These are phyloP conservation scores for Cheirogaleus major DNA, from an alignment of 2,797 vertebrate species.

Conservation along the genomic window DNA sequence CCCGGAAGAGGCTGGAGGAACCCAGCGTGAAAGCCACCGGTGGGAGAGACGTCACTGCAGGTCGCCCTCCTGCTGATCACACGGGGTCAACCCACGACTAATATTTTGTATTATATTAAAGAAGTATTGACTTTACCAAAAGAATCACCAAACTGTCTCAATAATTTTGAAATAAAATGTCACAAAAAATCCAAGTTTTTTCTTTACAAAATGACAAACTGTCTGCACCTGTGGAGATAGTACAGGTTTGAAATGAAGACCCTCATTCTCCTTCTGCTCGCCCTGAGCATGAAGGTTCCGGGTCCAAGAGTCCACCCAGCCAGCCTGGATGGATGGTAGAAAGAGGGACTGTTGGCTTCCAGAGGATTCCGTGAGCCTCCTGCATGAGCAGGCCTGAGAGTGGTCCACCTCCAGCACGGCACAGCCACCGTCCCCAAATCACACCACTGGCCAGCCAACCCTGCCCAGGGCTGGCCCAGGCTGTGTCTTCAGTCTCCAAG, in stretches of 20 bases:
- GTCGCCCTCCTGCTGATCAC: background rate
- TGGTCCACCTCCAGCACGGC: rapidly evolving
- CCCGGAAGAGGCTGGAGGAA: background rate
- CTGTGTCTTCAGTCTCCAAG: background rate
- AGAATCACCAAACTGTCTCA: background rate
- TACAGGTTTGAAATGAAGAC: background rate
- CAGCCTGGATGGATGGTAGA: rapidly evolving
- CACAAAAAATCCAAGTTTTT: background rate
- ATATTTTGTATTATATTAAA: background rate
- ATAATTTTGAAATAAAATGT: constrained; percentile 25
- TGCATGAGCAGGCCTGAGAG: background rate
- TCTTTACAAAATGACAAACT: background rate
- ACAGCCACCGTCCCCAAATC: background rate
- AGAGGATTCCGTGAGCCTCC: background rate
- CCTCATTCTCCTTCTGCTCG: background rate
- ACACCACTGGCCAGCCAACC: background rate
- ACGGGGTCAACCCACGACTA: no score
- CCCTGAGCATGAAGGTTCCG: background rate
- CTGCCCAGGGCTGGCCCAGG: background rate
- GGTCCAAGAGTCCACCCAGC: background rate
- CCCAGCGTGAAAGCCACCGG: background rate
- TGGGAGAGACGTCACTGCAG: background rate
- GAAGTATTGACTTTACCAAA: background rate
- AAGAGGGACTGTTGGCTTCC: background rate
- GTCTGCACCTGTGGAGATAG: background rate